Base-by-base conservation (phyloP, 2,113 vertebrate species). In the Tetraodon nigroviridis region DNA sequence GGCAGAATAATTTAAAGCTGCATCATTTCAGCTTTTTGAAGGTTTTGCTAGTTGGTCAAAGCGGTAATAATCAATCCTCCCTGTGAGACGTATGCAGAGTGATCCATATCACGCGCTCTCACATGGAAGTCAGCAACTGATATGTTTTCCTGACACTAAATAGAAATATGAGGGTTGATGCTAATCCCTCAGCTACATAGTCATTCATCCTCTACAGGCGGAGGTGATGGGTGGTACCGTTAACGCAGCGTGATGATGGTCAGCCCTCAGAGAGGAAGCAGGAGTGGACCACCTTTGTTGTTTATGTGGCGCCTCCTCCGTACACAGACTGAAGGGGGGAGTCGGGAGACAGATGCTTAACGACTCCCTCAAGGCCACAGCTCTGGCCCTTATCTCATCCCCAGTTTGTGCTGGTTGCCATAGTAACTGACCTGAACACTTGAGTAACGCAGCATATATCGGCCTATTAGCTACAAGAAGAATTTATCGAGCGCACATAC, bases 341-440 rank as follows among this genome's bases (percentile, higher is more conserved):
- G 79, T 87, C 75, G 52, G 77, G 86, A 88, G 88, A 90, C 88
- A 89, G 89, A 90, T 91, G 89, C 88, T 87, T 89, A 90, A 88
- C 84, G 83, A 88, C 85, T 88, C 88, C 86, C 90, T 84, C 75
- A 86, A 83, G 90, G 84, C 81, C 83, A 79, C 41, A 40, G 82
- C 86, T 86, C 78, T 56, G 76, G 79, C 85, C 86, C 87, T 88
- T 89, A 90, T 89, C 88, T 89, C 87, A 84, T 87, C 83, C 82
- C 72, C 83, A 77, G 80, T 87, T 90, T 91, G 88, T 73, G 78
- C 78, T 67, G 64, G 90, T 91, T 89, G 83, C 88, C 82, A 89
- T 90, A 80, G 90, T 85, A 88, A 90, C 85, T 80, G 86, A 84
- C 81, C 80, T 77, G 83, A 83, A 86, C 75, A 64, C 87, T 85